These are phyloP conservation scores for Trichopoda pennipes DNA, from an alignment of 2,888 invertebrate genomes.

Conservation along the genomic window DNA sequence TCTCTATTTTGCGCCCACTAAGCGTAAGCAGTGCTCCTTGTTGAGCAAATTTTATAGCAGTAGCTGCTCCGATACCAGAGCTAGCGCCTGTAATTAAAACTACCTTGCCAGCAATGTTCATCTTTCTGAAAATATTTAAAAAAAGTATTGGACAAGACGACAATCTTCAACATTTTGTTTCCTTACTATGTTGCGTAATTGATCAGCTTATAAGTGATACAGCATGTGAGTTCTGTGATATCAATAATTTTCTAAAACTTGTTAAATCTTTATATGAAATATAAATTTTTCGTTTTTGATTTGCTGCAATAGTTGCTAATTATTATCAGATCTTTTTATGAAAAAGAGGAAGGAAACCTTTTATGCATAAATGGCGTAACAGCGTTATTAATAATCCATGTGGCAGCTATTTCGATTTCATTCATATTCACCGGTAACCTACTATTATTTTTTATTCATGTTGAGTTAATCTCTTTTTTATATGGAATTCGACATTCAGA, in stretches of 20 bases:
- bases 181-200: conserved; percentile 54
- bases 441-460: no score
- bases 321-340: background rate
- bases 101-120: conserved; percentile 79
- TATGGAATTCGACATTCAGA: no score
- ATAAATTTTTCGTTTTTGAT: conserved; percentile 3
- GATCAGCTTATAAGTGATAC: background rate
- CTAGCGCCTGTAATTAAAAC: conserved; percentile 87
- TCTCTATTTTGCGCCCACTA: conserved; percentile 87
- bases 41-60: conserved; percentile 85
- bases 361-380: background rate
- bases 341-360: background rate
- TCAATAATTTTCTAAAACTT: no score
- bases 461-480: no score
- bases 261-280: background rate
- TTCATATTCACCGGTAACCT: no score
- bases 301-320: background rate
- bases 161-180: background rate
- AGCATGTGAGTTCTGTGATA: background rate
- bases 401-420: no score
- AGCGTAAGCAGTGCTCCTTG: conserved; percentile 84
- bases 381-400: no score
- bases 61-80: conserved; percentile 88
- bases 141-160: background rate
- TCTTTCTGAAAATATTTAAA: conserved; percentile 39